Conservation (phyloP, 2,113 vertebrate genomes). For the Scomber colias region DNA sequence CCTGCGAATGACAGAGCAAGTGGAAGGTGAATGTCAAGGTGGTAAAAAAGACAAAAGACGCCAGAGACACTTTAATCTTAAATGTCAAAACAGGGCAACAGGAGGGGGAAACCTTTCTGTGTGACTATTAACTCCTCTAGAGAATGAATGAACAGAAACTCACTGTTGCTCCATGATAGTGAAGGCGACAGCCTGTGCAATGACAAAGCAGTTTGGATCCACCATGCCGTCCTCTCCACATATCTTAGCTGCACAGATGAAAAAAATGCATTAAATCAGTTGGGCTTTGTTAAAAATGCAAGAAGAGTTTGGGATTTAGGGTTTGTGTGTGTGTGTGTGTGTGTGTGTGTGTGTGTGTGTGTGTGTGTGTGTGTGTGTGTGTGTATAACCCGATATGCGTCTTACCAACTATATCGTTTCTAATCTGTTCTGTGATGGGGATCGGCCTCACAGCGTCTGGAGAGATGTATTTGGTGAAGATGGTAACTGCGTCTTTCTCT, state of each 20-base stretch:
- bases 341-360: too few species aligned
- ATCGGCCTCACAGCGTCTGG: slow-evolving; percentile 97
- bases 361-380: too few species aligned
- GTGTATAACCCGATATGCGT: neutral
- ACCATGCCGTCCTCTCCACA: slow-evolving; percentile 98
- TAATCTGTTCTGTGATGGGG: slow-evolving; percentile 94
- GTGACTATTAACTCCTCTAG: slow-evolving; percentile 7
- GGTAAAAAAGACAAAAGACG: slow-evolving; percentile 19
- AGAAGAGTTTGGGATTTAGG: too few species aligned
- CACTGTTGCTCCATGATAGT: slow-evolving; percentile 95
- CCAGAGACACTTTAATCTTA: neutral
- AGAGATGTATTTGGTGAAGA: slow-evolving; percentile 99
- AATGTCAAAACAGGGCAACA: neutral
- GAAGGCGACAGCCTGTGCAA: slow-evolving; percentile 92
- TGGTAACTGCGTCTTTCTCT: slow-evolving; percentile 96
- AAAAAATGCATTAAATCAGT: slow-evolving; percentile 14
- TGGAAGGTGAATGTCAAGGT: slow-evolving; percentile 21
- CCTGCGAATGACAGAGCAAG: slow-evolving; percentile 81
- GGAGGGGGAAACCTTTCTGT: neutral
- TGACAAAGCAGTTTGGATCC: slow-evolving; percentile 97
- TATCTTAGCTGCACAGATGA: slow-evolving; percentile 91
- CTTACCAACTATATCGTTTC: slow-evolving; percentile 98
- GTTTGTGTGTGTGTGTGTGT: too few species aligned
- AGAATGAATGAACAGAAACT: slow-evolving; percentile 75
- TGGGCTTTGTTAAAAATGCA: too few species aligned